A percentile compares a stretch with the other conserved stretches of the same genome.
Evolutionary conservation across 37 sponge, comb jelly and placozoan genomes (phyloP).

Genomic region (Beroe ovata): DNA sequence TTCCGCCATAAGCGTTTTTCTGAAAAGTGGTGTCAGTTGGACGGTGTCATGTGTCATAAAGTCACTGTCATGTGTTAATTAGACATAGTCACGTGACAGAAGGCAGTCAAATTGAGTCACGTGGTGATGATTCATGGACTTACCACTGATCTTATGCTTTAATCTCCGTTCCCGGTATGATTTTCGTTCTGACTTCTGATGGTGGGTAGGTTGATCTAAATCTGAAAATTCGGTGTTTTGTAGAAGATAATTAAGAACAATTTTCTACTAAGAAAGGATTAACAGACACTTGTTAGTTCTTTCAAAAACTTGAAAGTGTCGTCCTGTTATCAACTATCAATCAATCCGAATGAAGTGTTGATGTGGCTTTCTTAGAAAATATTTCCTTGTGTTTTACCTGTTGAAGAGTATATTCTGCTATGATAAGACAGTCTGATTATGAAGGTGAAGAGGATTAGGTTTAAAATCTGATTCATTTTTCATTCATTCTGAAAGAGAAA

Average conservation of each 20-base stretch:
- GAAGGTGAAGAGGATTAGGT: neutral
- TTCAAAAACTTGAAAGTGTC: too few species aligned
- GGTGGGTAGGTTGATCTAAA: neutral
- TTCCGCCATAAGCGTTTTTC: conserved; percentile 14
- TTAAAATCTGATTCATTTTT: neutral
- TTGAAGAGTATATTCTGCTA: neutral
- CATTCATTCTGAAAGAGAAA: neutral
- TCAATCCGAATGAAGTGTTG: too few species aligned
- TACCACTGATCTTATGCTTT: neutral
- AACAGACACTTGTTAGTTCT: too few species aligned
- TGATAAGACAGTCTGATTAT: neutral
- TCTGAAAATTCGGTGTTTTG: too few species aligned
- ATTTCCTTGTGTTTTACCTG: neutral
- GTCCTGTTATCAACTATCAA: too few species aligned
- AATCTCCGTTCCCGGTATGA: neutral
- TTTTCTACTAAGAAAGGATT: neutral
- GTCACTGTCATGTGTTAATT: neutral
- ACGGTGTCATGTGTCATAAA: neutral
- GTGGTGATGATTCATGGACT: neutral
- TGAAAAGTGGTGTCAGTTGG: too few species aligned
- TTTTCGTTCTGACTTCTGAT: neutral
- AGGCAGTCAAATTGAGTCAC: neutral
- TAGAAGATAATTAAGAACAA: too few species aligned
- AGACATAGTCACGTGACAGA: neutral
- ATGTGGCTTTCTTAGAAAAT: too few species aligned